Base-by-base conservation (phyloP, 2,888 invertebrate genomes). In the Sphaerophoria taeniata region DNA sequence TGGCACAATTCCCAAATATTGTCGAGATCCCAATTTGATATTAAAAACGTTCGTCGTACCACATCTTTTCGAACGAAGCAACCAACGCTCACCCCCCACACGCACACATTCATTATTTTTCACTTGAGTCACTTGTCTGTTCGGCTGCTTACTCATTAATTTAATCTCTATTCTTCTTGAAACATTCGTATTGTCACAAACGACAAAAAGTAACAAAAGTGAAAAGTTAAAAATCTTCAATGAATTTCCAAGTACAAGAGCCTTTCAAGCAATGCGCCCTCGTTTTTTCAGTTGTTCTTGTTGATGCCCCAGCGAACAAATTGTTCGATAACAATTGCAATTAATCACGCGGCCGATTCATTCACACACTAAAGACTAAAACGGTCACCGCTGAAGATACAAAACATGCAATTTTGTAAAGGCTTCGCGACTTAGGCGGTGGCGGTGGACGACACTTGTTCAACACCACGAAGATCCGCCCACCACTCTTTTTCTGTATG, bases 1-100 rank as follows among this genome's bases (percentile, higher is more conserved):
- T 85, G 85, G 81, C 85, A 85, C 73, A 80, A 53, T 77, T 85
- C 80, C 85, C 80, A 77, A 85, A 76, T 81, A 81, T 73, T 85
- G 80, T 84, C 84, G 79, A 71, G 36, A 84, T 79, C 76, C 77
- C 53, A 55, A 65, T 53, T 53, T 85, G 81, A 58, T 60, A 76
- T 80, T 73, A 70, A 80, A 80, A 85, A 80, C 85, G 63, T 24
- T 85, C 73, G 81, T 81, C 76, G 72, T 31, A 51, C 51, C 36
- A 49, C 47, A 31, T 65, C 65, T 75, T 70, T 65, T n/a, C 24
- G 58, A 56, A 33, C 80, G 80, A 65, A 84, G 56, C 71, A 61
- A 33, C 56, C 34, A 75, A 56, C 60, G 79, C 53, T 65, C 75
- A 36, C 75, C 84, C 84, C 80, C 83, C 84, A 84, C 75, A 84